Evolutionary conservation across 2,113 vertebrate species (phyloP).

Genomic region (Neolamprologus ventralis): DNA sequence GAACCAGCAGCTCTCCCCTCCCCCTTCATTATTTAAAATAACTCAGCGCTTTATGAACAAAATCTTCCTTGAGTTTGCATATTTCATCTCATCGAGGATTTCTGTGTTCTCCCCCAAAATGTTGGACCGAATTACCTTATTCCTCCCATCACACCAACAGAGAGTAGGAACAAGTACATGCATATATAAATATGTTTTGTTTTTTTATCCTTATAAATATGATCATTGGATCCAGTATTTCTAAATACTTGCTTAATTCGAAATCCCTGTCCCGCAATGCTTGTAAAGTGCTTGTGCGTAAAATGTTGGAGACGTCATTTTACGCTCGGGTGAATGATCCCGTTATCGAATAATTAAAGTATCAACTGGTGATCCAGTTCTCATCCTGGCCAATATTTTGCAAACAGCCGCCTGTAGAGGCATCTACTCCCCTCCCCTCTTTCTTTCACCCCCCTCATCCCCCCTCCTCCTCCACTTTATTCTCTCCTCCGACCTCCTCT

Average conservation of each 20-base stretch:
- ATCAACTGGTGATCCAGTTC: constrained; percentile 47
- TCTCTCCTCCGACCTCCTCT: constrained; percentile 62
- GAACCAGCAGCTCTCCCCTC: constrained; percentile 29
- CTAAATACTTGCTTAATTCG: not conserved
- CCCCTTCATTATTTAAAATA: constrained; percentile 37
- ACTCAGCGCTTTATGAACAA: constrained; percentile 27
- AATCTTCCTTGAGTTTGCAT: constrained; percentile 4
- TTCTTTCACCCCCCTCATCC: not conserved
- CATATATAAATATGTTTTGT: not conserved
- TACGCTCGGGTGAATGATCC: not conserved
- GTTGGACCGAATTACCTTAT: fast-evolving
- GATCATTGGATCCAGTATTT: not conserved
- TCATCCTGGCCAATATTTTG: constrained; percentile 59
- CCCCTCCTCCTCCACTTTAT: constrained; percentile 38
- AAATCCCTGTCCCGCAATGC: not conserved
- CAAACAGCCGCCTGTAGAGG: constrained; percentile 65
- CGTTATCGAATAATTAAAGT: not conserved
- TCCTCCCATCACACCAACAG: not conserved
- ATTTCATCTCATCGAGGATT: not conserved
- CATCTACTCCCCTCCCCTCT: constrained; percentile 68
- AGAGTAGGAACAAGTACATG: not conserved
- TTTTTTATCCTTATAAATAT: not conserved
- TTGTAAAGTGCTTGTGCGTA: constrained; percentile 21
- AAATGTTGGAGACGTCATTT: constrained; percentile 34
- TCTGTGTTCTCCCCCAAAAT: not conserved